These are phyloP conservation scores for Pseudomugil gertrudae DNA, from an alignment of 2,797 vertebrate genomes.

Conservation along the genomic window DNA sequence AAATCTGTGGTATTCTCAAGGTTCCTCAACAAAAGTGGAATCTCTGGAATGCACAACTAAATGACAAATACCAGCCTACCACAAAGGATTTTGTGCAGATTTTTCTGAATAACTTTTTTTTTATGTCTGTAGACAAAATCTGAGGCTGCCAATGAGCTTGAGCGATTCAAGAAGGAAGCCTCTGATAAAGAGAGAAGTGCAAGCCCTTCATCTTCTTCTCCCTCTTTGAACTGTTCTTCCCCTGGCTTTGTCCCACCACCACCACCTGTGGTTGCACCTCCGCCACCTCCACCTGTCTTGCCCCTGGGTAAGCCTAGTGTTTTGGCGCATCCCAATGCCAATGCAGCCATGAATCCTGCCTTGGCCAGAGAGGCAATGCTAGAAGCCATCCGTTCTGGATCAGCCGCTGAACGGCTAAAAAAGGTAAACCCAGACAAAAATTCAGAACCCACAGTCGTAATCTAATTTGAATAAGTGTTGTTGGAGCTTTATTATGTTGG, in stretches of 20 bases:
- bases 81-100: constrained; percentile 19
- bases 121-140: constrained; percentile 85
- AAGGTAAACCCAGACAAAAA: constrained; percentile 82
- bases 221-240: constrained; percentile 31
- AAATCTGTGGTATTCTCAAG: constrained; percentile 60
- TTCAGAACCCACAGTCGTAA: not conserved
- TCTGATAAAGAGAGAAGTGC: constrained; percentile 39
- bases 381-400: constrained; percentile 93
- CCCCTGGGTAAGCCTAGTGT: constrained; percentile 45
- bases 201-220: constrained; percentile 17
- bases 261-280: constrained; percentile 44
- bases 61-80: constrained; percentile 15
- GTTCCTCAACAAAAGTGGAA: constrained; percentile 61
- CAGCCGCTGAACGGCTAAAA: constrained; percentile 87
- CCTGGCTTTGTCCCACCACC: constrained; percentile 46
- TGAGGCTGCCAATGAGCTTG: constrained; percentile 85
- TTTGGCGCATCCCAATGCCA: constrained; percentile 45
- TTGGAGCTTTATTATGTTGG: not conserved
- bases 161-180: constrained; percentile 70
- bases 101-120: constrained; percentile 35
- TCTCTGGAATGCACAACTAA: constrained; percentile 67
- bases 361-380: constrained; percentile 86
- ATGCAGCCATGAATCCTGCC: constrained; percentile 48
- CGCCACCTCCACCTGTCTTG: constrained; percentile 52
- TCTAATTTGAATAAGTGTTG: not conserved